Base-by-base conservation (phyloP, 2,888 invertebrate species). In the Altica lythri region DNA sequence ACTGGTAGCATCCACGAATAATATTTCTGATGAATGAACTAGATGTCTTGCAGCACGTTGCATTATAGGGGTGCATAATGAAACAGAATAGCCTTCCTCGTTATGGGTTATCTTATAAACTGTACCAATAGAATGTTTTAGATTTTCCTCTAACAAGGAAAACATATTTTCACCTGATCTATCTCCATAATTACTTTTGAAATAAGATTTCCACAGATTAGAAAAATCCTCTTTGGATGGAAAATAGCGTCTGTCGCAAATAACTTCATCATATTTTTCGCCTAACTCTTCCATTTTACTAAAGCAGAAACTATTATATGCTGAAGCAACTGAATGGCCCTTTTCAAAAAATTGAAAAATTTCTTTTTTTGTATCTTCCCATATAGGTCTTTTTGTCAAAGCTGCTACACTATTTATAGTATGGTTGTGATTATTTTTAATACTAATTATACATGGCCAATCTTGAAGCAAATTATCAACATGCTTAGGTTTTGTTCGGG, bases 41-140 rank as follows among this genome's bases (percentile, higher is more conserved):
- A 51, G 9, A 13, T 30, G 1, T 8, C 13, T 9, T 17, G 10
- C 4, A 17, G 50, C 51, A n/a, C 59, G 32, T 18, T 59, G 46
- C 55, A 56, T 59, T 37, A 59, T 3, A 1, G 55, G 47, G 5
- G 59, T 59, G 35, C 53, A 50, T 5, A 59, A 19, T 1, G 55
- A 45, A 4, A 56, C 46, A 14, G 53, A 13, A 9, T 53, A 53
- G 19, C 56, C 14, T 19, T 52, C 22, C 2, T 19, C 14, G 2
- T 22, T 18, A 22, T 2, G 10, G 13, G 16, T 22, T 25, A 32
- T 51, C 29, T 40, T 49, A 44, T 30, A 58, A 4, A 44, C 9
- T 1, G 17, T 17, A 8, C 29, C 29, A 37, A 30, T 44, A 8
- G 12, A 32, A 13, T 45, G 4, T 14, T 30, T 13, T 27, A 32